Percentiles rank a stretch among this genome's conserved stretches.
Evolutionary conservation across 2,113 vertebrate species (phyloP).

Genomic region (Gila orcuttii): DNA sequence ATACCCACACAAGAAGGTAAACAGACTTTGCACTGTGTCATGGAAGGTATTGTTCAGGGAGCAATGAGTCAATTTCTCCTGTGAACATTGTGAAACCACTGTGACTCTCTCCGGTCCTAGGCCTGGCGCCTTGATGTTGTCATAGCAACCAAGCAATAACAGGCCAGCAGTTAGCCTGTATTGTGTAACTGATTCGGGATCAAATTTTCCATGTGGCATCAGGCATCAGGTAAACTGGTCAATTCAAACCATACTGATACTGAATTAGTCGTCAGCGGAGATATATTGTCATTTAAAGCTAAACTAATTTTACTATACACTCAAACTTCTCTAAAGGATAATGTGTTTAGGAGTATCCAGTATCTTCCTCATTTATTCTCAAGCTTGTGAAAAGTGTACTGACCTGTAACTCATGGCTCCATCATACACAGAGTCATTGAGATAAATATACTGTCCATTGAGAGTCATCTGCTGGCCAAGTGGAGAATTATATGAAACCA

Average conservation of each 20-base stretch:
- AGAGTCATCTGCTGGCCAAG: constrained; percentile 86
- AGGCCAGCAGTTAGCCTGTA: constrained; percentile 34
- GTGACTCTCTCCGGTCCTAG: constrained; percentile 55
- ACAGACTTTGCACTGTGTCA: constrained; percentile 61
- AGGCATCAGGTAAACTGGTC: constrained; percentile 1
- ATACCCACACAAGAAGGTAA: constrained; percentile 29
- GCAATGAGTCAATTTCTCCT: constrained; percentile 63
- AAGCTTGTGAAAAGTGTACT: constrained; percentile 47
- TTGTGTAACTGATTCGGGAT: constrained; percentile 28
- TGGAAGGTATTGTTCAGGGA: constrained; percentile 72
- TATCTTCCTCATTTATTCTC: background rate
- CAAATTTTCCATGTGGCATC: constrained; percentile 23
- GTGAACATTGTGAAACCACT: constrained; percentile 63
- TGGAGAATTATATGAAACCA: constrained; percentile 92
- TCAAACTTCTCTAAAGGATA: background rate
- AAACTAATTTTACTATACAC: background rate
- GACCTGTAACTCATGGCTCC: constrained; percentile 92
- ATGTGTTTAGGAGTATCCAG: background rate
- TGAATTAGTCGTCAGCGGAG: background rate
- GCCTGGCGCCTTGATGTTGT: constrained; percentile 54
- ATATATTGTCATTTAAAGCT: constrained; percentile 1
- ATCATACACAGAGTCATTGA: constrained; percentile 96
- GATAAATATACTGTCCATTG: constrained; percentile 77
- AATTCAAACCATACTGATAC: constrained; percentile 9
- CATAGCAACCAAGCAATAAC: constrained; percentile 67